Evolutionary conservation across 1,140 invertebrate genomes (phyloP), one percentile per base, ranked within the genome.

Genomic region (Drosophila bocki): DNA sequence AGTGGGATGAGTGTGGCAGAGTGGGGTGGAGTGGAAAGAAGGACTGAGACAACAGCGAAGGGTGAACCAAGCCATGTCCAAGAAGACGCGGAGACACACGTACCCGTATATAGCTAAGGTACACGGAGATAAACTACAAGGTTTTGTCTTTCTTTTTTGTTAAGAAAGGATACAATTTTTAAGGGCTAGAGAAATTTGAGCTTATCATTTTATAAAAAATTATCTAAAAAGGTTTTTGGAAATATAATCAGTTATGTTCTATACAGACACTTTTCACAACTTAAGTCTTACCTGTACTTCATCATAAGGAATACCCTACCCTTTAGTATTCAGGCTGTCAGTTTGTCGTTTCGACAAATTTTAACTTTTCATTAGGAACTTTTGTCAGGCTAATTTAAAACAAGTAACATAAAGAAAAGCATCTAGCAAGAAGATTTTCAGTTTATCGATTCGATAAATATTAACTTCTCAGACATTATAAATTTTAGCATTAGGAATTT

Each of bases 41-140:
- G 56, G 57, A 68, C 54, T 77, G 76, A 77, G 74, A 69, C 54
- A 77, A 77, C 74, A 77, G 50, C 39, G 32, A 68, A 65, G 60
- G 54, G 60, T 56, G 65, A 80, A 39, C 51, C 80, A 53, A 80
- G 47, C 51, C 80, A 53, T 65, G 63, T 59, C 53, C 47, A 60
- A 65, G 65, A 22, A 26, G 67, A 11, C 63, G 68, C 47, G 50
- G 56, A 82, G 59, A 62, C 45, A 69, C 22, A 56, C 35, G 19
- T n/a, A 22, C 5, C 35, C 13, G 3, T 70, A 67, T 48, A 69
- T 22, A 75, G 32, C 15, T 47, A 42, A 54, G 7, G 45, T 48
- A 26, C 68, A 74, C 63, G 15, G 29, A 15, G 33, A 67, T 29
- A 63, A 68, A 63, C 26, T n/a, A 1, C 3, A 11, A 5, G 1